Evolutionary conservation across 2,888 invertebrate genomes (phyloP), one percentile per base, ranked within the genome.

Genomic region (Eristalinus aeneus): DNA sequence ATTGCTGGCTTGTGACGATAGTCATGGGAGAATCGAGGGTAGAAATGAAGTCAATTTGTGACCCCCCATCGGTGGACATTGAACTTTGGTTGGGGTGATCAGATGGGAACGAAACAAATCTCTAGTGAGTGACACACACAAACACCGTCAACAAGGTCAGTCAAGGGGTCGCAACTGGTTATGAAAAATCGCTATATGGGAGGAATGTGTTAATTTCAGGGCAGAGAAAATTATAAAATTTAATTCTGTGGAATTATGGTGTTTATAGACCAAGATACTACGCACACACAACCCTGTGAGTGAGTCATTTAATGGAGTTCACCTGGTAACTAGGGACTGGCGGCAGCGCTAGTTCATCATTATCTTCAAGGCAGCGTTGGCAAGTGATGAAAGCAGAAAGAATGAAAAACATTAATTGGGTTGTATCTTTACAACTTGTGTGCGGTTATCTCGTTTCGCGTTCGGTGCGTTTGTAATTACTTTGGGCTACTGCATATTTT

Each of bases 301-400:
- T 53, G 58, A 77, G 46, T 77, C 64, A 77, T 23, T 31, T 0
- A 11, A 34, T 69, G 36, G 2, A 60, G 58, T 36, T 74, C 64
- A 67, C 67, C 61, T 77, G 61, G 72, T 83, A 74, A 78, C 69
- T 65, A 6, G 16, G 65, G 20, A 56, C 32, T 9, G 32, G 4
- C 32, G 36, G 10, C 6, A 46, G 53, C n/a, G 36, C 23, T 36
- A 27, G 39, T 58, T 27, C 22, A 46, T 46, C 46, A 46, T 8
- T 46, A 46, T 46, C 46, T 16, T 46, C 46, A 46, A 46, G 46
- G 46, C 16, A 46, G 16, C 46, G 16, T 16, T 4, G 46, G 46
- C 8, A 46, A 16, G 46, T 8, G 46, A 46, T 46, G 46, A 16
- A 46, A 16, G n/a, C 12, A 12, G 12, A 39, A 16, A 46, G 16